Evolutionary conservation across 2,113 vertebrate genomes (phyloP).

Genomic region (Haemorhous mexicanus): DNA sequence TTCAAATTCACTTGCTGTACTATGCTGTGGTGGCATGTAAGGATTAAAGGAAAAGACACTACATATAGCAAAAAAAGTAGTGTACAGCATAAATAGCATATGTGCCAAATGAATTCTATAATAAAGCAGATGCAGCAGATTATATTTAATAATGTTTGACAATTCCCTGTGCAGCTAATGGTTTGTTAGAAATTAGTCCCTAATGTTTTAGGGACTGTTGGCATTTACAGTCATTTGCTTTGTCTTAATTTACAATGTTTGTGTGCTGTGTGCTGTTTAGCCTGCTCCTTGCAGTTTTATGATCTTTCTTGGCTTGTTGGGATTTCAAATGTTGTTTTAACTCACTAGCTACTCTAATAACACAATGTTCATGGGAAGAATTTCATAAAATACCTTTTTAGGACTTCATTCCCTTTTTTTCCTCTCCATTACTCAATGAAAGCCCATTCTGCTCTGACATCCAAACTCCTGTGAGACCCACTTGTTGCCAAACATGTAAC

Average conservation of each 20-base stretch:
- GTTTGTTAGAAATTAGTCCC: conserved; percentile 68
- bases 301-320: not conserved
- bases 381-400: not conserved
- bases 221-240: conserved; percentile 47
- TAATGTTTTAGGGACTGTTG: conserved; percentile 61
- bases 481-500: not conserved
- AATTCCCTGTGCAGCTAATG: conserved; percentile 63
- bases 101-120: conserved; percentile 51
- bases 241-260: conserved; percentile 45
- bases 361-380: not conserved
- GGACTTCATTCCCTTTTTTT: not conserved
- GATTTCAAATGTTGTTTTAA: not conserved
- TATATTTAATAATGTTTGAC: conserved; percentile 70
- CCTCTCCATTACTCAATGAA: not conserved
- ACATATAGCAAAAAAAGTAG: not conserved
- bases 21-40: not conserved
- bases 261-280: not conserved
- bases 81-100: conserved; percentile 1
- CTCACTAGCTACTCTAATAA: not conserved
- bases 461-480: not conserved
- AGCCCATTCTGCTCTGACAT: not conserved
- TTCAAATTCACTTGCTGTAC: not conserved
- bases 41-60: not conserved
- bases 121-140: conserved; percentile 67
- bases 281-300: conserved; percentile 12